phyloP scores from a whole-genome alignment of 2,888 invertebrate species.

The Corythucha ciliata region DNA sequence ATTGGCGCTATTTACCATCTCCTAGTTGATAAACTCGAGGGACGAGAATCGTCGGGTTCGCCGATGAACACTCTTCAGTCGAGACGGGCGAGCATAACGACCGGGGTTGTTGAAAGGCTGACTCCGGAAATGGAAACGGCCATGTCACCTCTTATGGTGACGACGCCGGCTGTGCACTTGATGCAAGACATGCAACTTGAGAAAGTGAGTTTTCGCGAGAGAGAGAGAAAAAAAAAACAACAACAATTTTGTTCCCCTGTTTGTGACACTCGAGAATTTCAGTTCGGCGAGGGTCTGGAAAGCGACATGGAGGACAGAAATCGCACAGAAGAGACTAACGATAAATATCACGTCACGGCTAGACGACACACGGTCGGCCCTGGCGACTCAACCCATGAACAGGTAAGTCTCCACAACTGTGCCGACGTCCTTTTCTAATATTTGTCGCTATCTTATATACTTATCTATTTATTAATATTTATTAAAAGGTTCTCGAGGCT shows the following conservation, averaged over 20 bases:
- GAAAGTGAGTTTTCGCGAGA: conserved; percentile 45
- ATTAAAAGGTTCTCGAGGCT: conserved; percentile 46
- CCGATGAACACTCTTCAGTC: conserved; percentile 28
- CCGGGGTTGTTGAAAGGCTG: conserved; percentile 51
- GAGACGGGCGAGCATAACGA: conserved; percentile 55
- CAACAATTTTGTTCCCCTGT: background rate
- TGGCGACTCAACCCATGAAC: conserved; percentile 78
- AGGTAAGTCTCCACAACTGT: too few species aligned
- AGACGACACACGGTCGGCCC: conserved; percentile 89
- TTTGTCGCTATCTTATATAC: too few species aligned
- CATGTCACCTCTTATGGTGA: conserved; percentile 43
- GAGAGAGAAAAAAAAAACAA: background rate
- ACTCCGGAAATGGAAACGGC: conserved; percentile 34
- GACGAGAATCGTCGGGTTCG: conserved; percentile 41
- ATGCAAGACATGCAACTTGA: conserved; percentile 51
- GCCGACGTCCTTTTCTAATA: too few species aligned
- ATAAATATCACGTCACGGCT: conserved; percentile 46
- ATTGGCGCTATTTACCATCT: conserved; percentile 90
- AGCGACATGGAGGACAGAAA: conserved; percentile 39
- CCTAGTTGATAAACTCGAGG: conserved; percentile 67
- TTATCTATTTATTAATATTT: too few species aligned
- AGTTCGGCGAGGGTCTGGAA: conserved; percentile 48
- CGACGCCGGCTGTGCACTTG: conserved; percentile 47
- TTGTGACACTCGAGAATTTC: too few species aligned
- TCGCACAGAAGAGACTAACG: conserved; percentile 28